Evolutionary conservation across 2,888 invertebrate genomes (phyloP), one percentile per base, ranked within the genome.

Genomic region (Mantis religiosa): DNA sequence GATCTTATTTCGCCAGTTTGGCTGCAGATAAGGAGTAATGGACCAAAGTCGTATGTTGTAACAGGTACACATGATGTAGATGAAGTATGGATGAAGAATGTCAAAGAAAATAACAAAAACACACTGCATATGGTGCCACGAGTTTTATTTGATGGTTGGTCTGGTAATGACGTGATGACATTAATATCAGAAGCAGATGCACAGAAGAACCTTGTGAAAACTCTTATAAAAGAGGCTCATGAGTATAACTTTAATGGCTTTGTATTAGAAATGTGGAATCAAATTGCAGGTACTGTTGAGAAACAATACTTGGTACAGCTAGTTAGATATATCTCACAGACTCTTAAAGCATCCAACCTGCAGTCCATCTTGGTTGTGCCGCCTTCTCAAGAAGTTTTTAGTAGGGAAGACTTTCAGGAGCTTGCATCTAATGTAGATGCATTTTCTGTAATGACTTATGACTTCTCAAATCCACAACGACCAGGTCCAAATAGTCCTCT

Each of bases 401-500:
- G 95, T 54, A 94, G 95, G 89, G 94, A 96, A 91, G 96, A 98
- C 91, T 97, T 98, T 93, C 95, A 97, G 91, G 95, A 95, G 85
- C 94, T 99, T 87, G 96, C 96, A 90, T 95, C 96, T 8, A 94
- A 96, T 92, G 95, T 99, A 0, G 96, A 96, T 91, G 97, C 96
- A 34, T 98, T 99, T 92, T 98, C 98, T 71, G 94, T 99, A n/a
- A 99, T 99, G 98, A 98, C 98, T 0, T 99, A 99, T 92, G 99
- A 99, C 93, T 99, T 96, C 93, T 98, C 98, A 3, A 97, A 94
- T 92, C 94, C 96, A 20, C 96, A 97, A 92, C 95, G 96, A 91
- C 97, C 97, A 91, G 97, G 97, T 95, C 98, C 98, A 0, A 98
- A 98, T 93, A 97, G 98, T 89, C 99, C 99, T 0, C 91, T 97